Evolutionary conservation across 2,797 vertebrate genomes (phyloP).

Genomic region (Enoplosus armatus): DNA sequence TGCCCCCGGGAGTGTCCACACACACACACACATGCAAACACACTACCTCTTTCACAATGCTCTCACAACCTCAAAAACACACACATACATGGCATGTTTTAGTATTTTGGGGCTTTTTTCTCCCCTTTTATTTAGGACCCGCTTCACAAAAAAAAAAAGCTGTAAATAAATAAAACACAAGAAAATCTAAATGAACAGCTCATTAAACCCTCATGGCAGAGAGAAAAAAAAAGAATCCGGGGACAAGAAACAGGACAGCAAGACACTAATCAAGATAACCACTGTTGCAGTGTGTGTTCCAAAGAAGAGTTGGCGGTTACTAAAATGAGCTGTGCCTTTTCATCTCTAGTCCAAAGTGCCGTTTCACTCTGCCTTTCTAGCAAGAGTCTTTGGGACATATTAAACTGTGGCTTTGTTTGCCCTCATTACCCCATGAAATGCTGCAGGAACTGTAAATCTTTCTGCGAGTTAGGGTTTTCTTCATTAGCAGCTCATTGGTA

Average conservation of each 20-base stretch:
- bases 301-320: background rate
- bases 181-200: background rate
- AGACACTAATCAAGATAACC: background rate
- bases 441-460: background rate
- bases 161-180: background rate
- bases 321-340: background rate
- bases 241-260: background rate
- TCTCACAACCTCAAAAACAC: background rate
- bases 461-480: background rate
- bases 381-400: background rate
- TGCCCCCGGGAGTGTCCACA: background rate
- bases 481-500: background rate
- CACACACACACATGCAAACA: background rate
- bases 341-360: conserved; percentile 1
- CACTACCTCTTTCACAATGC: background rate
- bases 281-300: background rate
- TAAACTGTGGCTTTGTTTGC: background rate
- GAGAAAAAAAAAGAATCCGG: background rate
- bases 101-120: background rate
- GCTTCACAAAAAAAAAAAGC: background rate
- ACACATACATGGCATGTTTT: background rate
- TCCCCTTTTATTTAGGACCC: background rate
- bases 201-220: background rate
- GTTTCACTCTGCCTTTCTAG: background rate
- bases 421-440: background rate